These are phyloP conservation scores for Brachionichthys hirsutus DNA, from an alignment of 2,113 vertebrate species.

Conservation along the genomic window DNA sequence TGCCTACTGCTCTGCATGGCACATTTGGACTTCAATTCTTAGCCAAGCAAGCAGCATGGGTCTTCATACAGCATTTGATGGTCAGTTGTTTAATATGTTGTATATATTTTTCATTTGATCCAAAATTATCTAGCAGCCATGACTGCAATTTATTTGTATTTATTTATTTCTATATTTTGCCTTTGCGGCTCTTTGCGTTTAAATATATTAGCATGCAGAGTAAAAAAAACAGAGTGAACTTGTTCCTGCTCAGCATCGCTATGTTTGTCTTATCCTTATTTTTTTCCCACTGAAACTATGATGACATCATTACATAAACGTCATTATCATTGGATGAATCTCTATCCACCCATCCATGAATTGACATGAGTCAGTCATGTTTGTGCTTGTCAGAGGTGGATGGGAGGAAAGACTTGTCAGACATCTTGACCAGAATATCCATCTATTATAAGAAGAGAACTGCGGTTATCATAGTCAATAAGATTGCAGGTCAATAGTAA, in stretches of 20 bases:
- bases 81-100: neutral
- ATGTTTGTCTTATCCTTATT: too few relatives aligned
- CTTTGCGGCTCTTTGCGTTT: too few relatives aligned
- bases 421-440: conserved; percentile 50
- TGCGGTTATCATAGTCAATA: conserved; percentile 67
- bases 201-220: too few relatives aligned
- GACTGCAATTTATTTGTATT: too few relatives aligned
- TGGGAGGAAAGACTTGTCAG: conserved; percentile 62
- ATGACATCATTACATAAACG: too few relatives aligned
- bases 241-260: too few relatives aligned
- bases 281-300: too few relatives aligned
- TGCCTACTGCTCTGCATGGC: neutral
- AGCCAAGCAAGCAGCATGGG: neutral
- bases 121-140: too few relatives aligned
- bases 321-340: neutral
- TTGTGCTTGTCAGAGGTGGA: conserved; percentile 37
- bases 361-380: conserved; percentile 32
- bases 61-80: too few relatives aligned
- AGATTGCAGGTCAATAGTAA: conserved; percentile 44
- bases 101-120: too few relatives aligned
- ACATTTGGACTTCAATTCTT: neutral
- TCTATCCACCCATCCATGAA: neutral
- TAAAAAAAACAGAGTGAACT: too few relatives aligned
- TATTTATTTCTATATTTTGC: too few relatives aligned
- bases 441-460: conserved; percentile 69